phyloP scores from a whole-genome alignment of 2,113 vertebrate species.

The Psammodynastes pulverulentus region DNA sequence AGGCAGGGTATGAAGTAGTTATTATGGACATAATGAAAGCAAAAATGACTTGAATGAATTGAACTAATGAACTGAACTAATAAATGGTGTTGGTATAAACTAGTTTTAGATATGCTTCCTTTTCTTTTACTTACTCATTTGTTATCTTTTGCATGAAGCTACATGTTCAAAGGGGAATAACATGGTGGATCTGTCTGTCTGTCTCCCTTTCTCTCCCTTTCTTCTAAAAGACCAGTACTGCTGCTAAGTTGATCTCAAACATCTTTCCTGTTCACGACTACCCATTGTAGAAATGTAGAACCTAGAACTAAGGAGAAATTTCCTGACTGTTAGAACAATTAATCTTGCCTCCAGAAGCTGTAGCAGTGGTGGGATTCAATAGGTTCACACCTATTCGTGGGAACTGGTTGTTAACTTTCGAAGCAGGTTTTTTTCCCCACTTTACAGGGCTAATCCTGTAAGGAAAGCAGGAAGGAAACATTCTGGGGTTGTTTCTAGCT shows the following conservation, averaged over 20 bases:
- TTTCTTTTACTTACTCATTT: neutral
- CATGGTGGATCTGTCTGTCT: neutral
- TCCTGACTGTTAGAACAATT: no score
- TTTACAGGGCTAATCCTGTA: no score
- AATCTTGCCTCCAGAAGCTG: no score
- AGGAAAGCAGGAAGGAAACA: no score
- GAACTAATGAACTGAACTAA: neutral
- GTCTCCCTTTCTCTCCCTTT: neutral
- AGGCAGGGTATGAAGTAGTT: neutral
- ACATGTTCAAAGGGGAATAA: neutral
- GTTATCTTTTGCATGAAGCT: neutral
- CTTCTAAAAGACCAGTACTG: neutral
- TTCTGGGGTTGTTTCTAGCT: no score
- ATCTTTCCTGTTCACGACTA: neutral
- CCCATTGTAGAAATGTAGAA: neutral
- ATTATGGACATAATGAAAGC: neutral
- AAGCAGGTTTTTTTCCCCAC: no score
- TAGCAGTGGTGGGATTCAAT: no score
- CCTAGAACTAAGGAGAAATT: no score
- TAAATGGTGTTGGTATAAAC: neutral
- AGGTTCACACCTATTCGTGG: no score
- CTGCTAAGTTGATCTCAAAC: neutral
- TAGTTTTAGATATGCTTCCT: neutral
- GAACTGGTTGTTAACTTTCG: no score
- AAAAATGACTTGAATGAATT: neutral